phyloP scores from a whole-genome alignment of 2,888 invertebrate species.

The Tetramorium bicarinatum region DNA sequence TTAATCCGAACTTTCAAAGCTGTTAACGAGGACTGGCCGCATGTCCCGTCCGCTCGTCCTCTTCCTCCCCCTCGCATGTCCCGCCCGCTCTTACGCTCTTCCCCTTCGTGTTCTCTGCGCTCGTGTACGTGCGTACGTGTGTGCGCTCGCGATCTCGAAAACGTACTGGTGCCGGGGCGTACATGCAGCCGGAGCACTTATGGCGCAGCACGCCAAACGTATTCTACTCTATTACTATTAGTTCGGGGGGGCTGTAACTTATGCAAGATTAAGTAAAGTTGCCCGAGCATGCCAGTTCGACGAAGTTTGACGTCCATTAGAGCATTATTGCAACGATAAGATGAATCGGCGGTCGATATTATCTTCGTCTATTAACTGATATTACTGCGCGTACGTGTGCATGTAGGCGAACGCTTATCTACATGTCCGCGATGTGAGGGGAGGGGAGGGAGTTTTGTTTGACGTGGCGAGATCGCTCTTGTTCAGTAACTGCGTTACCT shows the following conservation, averaged over 20 bases:
- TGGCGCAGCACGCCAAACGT: conserved; percentile 52
- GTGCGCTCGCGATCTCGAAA: conserved; percentile 42
- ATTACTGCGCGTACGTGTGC: background rate
- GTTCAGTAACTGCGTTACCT: conserved; percentile 4
- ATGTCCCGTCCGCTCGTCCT: conserved; percentile 45
- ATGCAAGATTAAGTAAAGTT: conserved; percentile 60
- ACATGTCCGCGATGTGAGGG: background rate
- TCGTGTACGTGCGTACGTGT: background rate
- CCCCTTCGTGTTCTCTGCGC: conserved; percentile 11
- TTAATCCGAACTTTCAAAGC: conserved; percentile 75
- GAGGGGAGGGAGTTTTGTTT: background rate
- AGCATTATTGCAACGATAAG: conserved; percentile 57
- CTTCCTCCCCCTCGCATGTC: conserved; percentile 14
- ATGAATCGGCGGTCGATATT: conserved; percentile 58
- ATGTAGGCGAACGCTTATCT: conserved; percentile 8
- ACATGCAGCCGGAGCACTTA: conserved; percentile 57
- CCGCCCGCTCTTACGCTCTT: conserved; percentile 28
- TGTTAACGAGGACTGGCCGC: conserved; percentile 72
- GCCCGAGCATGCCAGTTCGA: conserved; percentile 53
- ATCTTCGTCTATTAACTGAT: conserved; percentile 56
- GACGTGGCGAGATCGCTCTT: conserved; percentile 12
- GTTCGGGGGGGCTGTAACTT: conserved; percentile 54
- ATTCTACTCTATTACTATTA: conserved; percentile 59
- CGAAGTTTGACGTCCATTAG: conserved; percentile 58
- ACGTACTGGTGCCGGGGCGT: conserved; percentile 25